Evolutionary conservation across 2,888 invertebrate species (phyloP), one percentile per base, ranked within the genome.

Genomic region (Eupithecia abbreviata): DNA sequence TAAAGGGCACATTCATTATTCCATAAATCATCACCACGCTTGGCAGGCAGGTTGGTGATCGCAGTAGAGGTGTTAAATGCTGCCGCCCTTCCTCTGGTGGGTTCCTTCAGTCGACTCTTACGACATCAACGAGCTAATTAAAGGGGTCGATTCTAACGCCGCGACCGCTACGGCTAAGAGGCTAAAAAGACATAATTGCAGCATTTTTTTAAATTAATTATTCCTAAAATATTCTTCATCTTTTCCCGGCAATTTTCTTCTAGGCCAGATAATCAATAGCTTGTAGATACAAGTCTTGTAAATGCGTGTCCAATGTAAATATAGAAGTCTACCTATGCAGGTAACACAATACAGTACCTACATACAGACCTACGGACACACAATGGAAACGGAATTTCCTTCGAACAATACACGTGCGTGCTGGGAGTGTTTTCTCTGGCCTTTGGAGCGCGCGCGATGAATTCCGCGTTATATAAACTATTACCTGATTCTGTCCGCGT

Each of bases 351-450:
- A 30, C 62, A 62, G 18, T 30, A 30, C 9, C 3, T 45, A 45
- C 45, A 30, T 76, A 79, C 82, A 79, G 71, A 82, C 82, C 82
- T 77, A 82, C 78, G 74, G 76, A 81, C 78, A 85, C 84, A 91
- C 89, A 90, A 91, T 90, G 84, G 88, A 88, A 87, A 85, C 85
- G 87, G 87, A 87, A 88, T 89, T 90, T 90, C 91, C 90, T 90
- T 80, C 75, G 83, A 88, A 90, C 88, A 88, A 91, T 88, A 85
- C 83, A 77, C 81, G 85, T 79, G 77, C 80, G 85, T 85, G 87
- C 86, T 88, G 90, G 89, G 89, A 88, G 85, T 87, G 88, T 89
- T 91, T 91, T 91, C 92, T 88, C 89, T 88, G 89, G 87, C 88
- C 89, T 90, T 89, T 78, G 62, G 62, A 45, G 71, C 67, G 70